Evolutionary conservation across 2,888 invertebrate genomes (phyloP), one percentile per base, ranked within the genome.

Genomic region (Phasia obesa): DNA sequence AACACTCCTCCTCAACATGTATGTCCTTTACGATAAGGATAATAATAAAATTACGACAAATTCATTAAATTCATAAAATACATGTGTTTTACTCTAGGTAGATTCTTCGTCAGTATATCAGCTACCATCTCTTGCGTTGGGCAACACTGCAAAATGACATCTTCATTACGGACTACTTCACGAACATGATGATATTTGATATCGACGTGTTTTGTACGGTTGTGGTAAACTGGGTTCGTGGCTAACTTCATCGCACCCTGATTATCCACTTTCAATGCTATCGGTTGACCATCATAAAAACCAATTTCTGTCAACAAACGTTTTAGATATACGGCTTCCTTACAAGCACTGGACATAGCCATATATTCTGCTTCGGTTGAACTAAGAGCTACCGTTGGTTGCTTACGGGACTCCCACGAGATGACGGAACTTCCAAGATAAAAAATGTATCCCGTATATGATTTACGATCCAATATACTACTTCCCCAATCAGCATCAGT

Each of bases 141-240:
- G n/a, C 70, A 83, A 42, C 71, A 83, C 11, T 83, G 19, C 42
- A 79, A 44, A 15, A 3, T 2, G 19, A 75, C 59, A 53, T 70
- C 53, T 13, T 23, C 19, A 17, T 31, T 65, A n/a, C 69, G 67
- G 21, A 74, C 44, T 1, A 65, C 67, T 17, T 74, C 67, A 35
- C 75, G 53, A 13, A 81, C 35, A 21, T 81, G 71, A 23, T 81
- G 81, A 31, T 23, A 76, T 27, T 17, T 64, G 13, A 82, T 69
- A 19, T 82, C 74, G 1, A 82, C 64, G 4, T 74, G 74, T 35
- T 82, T 79, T 3, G 73, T 84, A 15, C 81, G 74, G 27, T 83
- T 83, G 35, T 85, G 82, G 7, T 69, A 83, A n/a, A 83, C 64
- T n/a, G 82, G 85, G 35, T 84, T 84, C 13, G 38, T 51, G 15